Evolutionary conservation across 2,113 vertebrate genomes (phyloP).

Genomic region (Thalassoma bifasciatum): DNA sequence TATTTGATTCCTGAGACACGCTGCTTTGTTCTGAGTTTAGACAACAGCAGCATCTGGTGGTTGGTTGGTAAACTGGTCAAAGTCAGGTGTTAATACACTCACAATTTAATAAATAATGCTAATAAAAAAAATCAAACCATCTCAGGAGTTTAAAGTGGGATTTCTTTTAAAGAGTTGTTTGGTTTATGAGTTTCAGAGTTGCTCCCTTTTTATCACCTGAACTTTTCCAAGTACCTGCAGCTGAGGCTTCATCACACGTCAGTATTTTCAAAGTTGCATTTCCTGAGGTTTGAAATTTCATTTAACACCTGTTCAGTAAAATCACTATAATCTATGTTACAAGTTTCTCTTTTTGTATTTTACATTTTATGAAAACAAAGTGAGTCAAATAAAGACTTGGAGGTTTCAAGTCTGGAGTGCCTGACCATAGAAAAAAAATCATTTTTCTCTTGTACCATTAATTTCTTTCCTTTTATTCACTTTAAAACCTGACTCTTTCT

Average conservation of each 20-base stretch:
- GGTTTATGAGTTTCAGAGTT: neutral
- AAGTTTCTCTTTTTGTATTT: neutral
- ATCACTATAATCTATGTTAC: neutral
- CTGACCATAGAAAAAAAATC: neutral
- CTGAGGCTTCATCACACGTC: neutral
- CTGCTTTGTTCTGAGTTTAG: neutral
- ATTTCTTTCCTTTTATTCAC: neutral
- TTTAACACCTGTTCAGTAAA: neutral
- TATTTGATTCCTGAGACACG: conserved; percentile 18
- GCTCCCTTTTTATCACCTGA: neutral
- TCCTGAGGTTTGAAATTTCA: neutral
- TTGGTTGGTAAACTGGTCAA: neutral
- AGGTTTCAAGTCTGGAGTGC: neutral
- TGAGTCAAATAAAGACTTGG: neutral
- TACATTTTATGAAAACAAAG: neutral
- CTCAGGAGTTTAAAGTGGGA: neutral
- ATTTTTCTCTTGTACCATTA: neutral
- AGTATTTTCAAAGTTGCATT: neutral
- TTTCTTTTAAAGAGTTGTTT: neutral
- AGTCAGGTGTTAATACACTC: neutral
- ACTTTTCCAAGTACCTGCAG: neutral
- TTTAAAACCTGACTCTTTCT: conserved; percentile 15
- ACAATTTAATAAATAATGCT: neutral
- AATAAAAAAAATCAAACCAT: neutral
- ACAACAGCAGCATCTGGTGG: neutral